Conservation (phyloP, 2,797 vertebrate species). For the Gymnoscopelus braueri region DNA sequence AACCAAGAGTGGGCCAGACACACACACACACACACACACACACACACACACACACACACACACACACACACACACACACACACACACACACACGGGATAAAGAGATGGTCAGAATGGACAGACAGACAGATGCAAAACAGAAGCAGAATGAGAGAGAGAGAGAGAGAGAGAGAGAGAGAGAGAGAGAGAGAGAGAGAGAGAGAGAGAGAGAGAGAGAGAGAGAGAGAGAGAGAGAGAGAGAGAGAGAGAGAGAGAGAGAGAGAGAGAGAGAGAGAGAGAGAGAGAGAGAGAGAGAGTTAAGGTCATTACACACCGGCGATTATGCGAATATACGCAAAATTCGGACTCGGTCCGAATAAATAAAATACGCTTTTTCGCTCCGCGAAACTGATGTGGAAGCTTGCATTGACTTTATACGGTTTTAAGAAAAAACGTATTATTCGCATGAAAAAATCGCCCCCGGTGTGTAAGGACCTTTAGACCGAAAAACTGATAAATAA, state of each 20-base stretch:
- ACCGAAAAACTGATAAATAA: not conserved
- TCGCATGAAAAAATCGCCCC: too few species aligned
- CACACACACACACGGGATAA: slow-evolving; percentile 5
- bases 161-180: slow-evolving; percentile 11
- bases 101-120: not conserved
- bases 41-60: slow-evolving; percentile 11
- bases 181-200: slow-evolving; percentile 10
- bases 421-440: too few species aligned
- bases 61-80: slow-evolving; percentile 5
- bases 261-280: slow-evolving; percentile 22
- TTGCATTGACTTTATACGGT: too few species aligned
- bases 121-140: not conserved
- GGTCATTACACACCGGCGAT: too few species aligned
- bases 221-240: too few species aligned
- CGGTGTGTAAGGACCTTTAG: too few species aligned
- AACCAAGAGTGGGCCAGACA: not conserved
- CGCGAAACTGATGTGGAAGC: too few species aligned
- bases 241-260: not conserved
- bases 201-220: slow-evolving; percentile 12
- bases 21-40: not conserved
- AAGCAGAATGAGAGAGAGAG: slow-evolving; percentile 3
- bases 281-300: too few species aligned
- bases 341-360: too few species aligned
- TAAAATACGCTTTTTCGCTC: too few species aligned
- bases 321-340: too few species aligned